Conservation (phyloP, 2,113 vertebrate genomes). For the Xiphorhynchus elegans region DNA sequence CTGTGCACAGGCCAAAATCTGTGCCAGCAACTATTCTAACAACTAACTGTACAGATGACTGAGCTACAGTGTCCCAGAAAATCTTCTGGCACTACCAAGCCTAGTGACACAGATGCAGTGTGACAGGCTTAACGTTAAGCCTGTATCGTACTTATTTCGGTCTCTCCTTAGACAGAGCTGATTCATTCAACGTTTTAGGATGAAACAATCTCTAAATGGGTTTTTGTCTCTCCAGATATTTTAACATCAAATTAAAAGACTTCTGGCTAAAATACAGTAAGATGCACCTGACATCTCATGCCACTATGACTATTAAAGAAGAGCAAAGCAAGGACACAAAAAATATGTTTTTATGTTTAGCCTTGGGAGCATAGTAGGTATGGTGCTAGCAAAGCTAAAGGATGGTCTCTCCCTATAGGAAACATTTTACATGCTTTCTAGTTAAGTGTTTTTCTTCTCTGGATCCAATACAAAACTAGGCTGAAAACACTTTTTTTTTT, state of each 20-base stretch:
- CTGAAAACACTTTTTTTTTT: background rate
- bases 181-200: background rate
- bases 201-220: background rate
- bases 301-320: background rate
- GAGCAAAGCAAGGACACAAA: background rate
- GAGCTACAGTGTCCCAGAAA: background rate
- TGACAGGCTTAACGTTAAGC: background rate
- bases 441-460: background rate
- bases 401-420: fast-evolving
- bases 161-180: background rate
- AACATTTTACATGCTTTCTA: background rate
- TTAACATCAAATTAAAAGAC: background rate
- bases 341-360: background rate
- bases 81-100: background rate
- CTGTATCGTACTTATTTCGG: background rate
- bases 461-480: background rate
- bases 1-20: background rate
- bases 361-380: background rate
- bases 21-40: background rate
- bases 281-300: background rate
- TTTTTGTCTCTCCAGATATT: background rate
- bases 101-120: background rate
- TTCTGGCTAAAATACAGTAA: background rate
- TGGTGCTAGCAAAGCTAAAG: background rate
- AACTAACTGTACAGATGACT: background rate